These are phyloP conservation scores for Chaitophorus viminalis DNA, from an alignment of 2,888 invertebrate species.

Conservation along the genomic window DNA sequence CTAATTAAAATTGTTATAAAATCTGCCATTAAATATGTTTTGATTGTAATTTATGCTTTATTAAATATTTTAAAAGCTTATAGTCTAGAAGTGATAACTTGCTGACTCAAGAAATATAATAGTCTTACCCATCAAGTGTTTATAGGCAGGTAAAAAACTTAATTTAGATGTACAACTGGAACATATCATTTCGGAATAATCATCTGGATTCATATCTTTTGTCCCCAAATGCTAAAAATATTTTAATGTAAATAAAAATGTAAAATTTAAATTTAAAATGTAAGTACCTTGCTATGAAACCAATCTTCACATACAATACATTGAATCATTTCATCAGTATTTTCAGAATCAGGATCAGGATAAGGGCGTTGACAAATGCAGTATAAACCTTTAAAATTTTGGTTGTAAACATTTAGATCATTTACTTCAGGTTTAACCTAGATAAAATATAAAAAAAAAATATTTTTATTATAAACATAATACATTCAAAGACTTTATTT, in stretches of 20 bases:
- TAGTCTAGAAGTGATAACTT: no score
- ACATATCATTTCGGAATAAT: constrained; percentile 86
- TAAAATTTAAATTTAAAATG: not conserved
- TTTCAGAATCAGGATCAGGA: constrained; percentile 89
- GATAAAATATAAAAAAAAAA: constrained; percentile 55
- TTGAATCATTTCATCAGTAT: constrained; percentile 94
- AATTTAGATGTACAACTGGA: constrained; percentile 70
- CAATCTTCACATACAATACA: constrained; percentile 98
- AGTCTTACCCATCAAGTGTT: constrained; percentile 45
- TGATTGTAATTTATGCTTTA: no score
- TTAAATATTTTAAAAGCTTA: no score
- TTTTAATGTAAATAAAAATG: not conserved
- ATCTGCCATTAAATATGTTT: no score
- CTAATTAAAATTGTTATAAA: not conserved
- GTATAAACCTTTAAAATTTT: constrained; percentile 93
- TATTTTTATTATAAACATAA: not conserved
- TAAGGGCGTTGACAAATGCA: constrained; percentile 93
- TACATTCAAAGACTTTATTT: no score
- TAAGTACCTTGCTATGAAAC: constrained; percentile 81
- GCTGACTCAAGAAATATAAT: no score
- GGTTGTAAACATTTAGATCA: constrained; percentile 81
- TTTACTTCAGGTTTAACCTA: constrained; percentile 73
- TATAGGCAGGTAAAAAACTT: constrained; percentile 54
- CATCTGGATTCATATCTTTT: constrained; percentile 70
- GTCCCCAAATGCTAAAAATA: constrained; percentile 74